Conservation (phyloP, 2,888 invertebrate species). For the Acrobasis suavella region DNA sequence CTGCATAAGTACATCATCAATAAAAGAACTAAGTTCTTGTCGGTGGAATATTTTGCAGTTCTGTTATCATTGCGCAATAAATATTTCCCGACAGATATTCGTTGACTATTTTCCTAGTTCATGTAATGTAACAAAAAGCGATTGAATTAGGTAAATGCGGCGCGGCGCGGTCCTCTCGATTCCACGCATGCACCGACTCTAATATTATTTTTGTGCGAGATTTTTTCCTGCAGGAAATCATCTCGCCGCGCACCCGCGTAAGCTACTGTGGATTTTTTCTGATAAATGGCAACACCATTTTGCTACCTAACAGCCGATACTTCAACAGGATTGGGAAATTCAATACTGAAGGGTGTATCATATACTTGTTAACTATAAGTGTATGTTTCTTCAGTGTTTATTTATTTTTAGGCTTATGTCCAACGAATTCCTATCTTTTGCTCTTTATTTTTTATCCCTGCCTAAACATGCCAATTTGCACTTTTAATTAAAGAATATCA, state of each 20-base stretch:
- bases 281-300: conserved; percentile 47
- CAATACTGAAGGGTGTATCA: conserved; percentile 34
- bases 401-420: not conserved
- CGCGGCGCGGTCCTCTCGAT: conserved; percentile 36
- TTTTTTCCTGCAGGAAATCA: conserved; percentile 51
- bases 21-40: too few relatives aligned
- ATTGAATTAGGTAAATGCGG: conserved; percentile 68
- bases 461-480: too few relatives aligned
- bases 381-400: too few relatives aligned
- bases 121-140: not conserved
- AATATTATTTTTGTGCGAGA: conserved; percentile 54
- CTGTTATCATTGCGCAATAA: too few relatives aligned
- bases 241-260: conserved; percentile 42
- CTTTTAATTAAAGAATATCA: too few relatives aligned
- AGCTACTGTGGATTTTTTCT: conserved; percentile 45
- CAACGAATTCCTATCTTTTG: too few relatives aligned
- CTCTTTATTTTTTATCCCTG: too few relatives aligned
- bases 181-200: conserved; percentile 31
- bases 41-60: too few relatives aligned
- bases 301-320: conserved; percentile 38
- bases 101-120: not conserved
- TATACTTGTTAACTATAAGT: conserved; percentile 23
- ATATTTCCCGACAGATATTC: too few relatives aligned
- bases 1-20: too few relatives aligned
- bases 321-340: conserved; percentile 37